Base-by-base conservation (phyloP, 1,140 invertebrate species). In the Daktulosphaira vitifoliae region DNA sequence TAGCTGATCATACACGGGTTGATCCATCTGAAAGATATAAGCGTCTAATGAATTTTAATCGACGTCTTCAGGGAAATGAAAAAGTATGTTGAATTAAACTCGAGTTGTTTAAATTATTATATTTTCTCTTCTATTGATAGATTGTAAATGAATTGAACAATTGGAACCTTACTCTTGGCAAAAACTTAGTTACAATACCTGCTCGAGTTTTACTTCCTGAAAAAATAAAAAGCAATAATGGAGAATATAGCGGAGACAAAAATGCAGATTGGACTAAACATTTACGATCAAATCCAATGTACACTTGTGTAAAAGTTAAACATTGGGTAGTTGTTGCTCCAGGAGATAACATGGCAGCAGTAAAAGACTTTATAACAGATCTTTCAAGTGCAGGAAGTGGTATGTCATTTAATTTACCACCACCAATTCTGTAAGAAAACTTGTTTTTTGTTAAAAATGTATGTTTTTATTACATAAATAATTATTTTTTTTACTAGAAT, bases 121-220 rank as follows among this genome's bases (percentile, higher is more conserved):
- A 7, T 5, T 37, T 37, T 5, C 6, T 37, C 13, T 37, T 37
- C 33, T 37, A 13, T 44, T 44, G n/a, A 44, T 16, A 69, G 68
- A 37, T 38, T 8, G 13, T 16, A 18, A 22, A 38, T 6, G 49
- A 68, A 37, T 38, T 68, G 1, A 48, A 26, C 2, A 13, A 6
- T 11, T 98, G 93, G 94, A 92, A 92, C 3, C 75, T 98, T 1
- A 72, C 74, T 23, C 71, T 97, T 3, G 81, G 79, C 0, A 71
- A 75, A 1, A 79, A 82, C 7, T 79, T 84, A 0, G 71, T 87
- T 1, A 73, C 78, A 66, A 73, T 88, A 3, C 72, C 76, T 0
- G 91, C 84, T 0, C 74, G 92, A 20, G 73, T 81, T 33, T 69
- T 94, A 13, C 75, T 75, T 2, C 73, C 79, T 1, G 89, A 93